These are phyloP conservation scores for Drosophila cognata DNA, from an alignment of 2,888 invertebrate species.

Conservation along the genomic window DNA sequence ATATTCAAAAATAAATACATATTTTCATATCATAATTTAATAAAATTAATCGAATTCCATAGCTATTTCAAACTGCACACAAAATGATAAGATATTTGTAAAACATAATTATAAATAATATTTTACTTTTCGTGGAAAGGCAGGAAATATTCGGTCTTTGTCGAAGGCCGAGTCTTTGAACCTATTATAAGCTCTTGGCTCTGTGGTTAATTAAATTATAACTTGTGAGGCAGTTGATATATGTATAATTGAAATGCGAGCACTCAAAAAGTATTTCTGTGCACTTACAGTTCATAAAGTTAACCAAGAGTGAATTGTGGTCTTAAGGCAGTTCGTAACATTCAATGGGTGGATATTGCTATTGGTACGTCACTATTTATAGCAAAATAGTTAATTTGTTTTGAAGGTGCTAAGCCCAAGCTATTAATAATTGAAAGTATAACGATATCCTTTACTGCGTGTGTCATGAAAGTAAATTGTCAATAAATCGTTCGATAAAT, in stretches of 20 bases:
- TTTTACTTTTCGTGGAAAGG: background rate
- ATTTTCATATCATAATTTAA: background rate
- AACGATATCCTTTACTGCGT: background rate
- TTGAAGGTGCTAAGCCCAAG: background rate
- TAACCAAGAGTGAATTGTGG: background rate
- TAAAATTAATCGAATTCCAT: background rate
- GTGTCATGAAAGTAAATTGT: background rate
- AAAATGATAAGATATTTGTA: background rate
- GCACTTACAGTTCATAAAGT: background rate
- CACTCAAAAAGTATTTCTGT: background rate
- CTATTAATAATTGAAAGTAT: background rate
- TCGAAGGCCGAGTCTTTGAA: background rate
- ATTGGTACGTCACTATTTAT: background rate
- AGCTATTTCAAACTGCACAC: background rate
- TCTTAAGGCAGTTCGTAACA: background rate
- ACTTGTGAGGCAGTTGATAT: background rate
- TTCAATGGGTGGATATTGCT: background rate
- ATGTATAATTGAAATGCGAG: background rate
- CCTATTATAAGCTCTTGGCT: background rate
- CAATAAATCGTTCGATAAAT: constrained; percentile 17
- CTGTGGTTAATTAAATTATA: background rate
- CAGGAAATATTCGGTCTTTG: background rate
- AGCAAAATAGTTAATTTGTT: background rate
- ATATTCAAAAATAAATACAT: background rate
- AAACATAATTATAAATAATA: background rate